Conservation (phyloP, 2,113 vertebrate genomes). For the Carlito syrichta region DNA sequence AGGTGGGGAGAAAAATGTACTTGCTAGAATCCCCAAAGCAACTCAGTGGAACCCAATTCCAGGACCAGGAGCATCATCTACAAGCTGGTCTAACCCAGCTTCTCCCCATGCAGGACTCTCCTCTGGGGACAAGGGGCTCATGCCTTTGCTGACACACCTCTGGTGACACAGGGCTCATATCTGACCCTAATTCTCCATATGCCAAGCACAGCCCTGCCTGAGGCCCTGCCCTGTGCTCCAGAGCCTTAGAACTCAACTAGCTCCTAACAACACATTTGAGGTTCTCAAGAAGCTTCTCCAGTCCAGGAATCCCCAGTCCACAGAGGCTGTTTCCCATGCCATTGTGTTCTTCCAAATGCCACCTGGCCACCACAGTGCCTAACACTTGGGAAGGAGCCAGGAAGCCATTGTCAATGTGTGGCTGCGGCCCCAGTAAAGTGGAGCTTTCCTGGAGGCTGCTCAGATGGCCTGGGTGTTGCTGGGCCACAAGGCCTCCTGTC, state of each 20-base stretch:
- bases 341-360: neutral
- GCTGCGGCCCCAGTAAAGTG: neutral
- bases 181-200: neutral
- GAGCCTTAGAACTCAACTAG: too few relatives aligned
- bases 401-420: neutral
- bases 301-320: neutral
- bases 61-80: neutral
- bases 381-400: neutral
- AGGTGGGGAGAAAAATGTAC: neutral
- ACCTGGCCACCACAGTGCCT: neutral
- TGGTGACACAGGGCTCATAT: rapidly evolving
- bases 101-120: too few relatives aligned
- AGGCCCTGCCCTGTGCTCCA: neutral
- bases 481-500: too few relatives aligned
- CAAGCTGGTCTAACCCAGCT: too few relatives aligned
- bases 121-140: neutral
- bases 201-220: neutral
- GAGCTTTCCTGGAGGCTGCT: neutral
- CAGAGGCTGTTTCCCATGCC: neutral
- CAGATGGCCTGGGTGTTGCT: rapidly evolving
- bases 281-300: neutral
- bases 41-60: neutral
- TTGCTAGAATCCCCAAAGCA: neutral
- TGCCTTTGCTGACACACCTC: neutral
- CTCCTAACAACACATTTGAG: neutral